phyloP scores from a whole-genome alignment of 1,140 invertebrate species.

The Nephila pilipes region DNA sequence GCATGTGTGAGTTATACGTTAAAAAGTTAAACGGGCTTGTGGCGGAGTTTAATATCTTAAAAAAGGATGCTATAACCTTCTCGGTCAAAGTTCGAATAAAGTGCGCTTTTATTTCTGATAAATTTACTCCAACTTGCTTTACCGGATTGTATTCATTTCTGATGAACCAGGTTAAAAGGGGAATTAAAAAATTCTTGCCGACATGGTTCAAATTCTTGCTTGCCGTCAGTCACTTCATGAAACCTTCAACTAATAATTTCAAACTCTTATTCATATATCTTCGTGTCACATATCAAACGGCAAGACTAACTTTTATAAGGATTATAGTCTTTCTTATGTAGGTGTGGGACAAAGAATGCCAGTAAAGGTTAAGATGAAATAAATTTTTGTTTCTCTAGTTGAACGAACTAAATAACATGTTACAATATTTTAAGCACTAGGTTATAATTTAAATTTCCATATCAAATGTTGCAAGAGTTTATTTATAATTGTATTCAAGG shows the following conservation, averaged over 20 bases:
- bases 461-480: too few relatives aligned
- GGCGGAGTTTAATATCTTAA: neutral
- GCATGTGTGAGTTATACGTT: neutral
- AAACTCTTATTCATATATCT: neutral
- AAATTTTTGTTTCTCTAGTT: neutral
- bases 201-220: neutral
- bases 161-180: conserved; percentile 21
- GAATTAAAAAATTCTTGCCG: conserved; percentile 16
- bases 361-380: neutral
- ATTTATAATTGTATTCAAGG: too few relatives aligned
- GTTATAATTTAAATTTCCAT: too few relatives aligned
- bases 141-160: neutral
- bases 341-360: neutral
- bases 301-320: neutral
- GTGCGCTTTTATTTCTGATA: conserved; percentile 10
- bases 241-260: conserved; percentile 13
- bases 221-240: neutral
- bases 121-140: conserved; percentile 30
- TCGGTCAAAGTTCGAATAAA: neutral
- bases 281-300: neutral
- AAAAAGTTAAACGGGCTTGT: neutral
- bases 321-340: neutral
- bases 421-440: too few relatives aligned
- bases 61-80: neutral
- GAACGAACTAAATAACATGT: too few relatives aligned